Percentiles rank a stretch among this genome's conserved stretches.
Evolutionary conservation across 2,888 invertebrate species (phyloP).

Genomic region (Lasioglossum malachurum): DNA sequence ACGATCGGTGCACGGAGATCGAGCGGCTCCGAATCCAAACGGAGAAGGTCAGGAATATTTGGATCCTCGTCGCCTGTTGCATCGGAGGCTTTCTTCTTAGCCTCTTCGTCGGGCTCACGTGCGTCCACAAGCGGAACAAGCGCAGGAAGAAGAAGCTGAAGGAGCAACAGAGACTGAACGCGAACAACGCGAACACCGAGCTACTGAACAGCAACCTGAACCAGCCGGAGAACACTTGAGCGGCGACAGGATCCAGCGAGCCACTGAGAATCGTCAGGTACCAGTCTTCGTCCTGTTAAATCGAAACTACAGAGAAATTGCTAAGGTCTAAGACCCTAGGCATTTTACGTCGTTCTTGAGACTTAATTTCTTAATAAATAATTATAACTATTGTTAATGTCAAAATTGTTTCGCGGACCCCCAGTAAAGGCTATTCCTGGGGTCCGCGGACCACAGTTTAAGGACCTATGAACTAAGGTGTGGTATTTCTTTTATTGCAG

Average conservation of each 20-base stretch:
- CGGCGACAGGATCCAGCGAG: neutral
- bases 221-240: constrained; percentile 60
- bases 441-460: no score
- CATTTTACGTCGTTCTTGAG: no score
- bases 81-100: constrained; percentile 71
- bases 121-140: constrained; percentile 80
- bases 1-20: constrained; percentile 71
- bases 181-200: constrained; percentile 80
- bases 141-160: constrained; percentile 73
- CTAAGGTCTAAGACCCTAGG: neutral
- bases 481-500: neutral
- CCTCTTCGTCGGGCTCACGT: constrained; percentile 76
- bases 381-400: no score
- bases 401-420: no score
- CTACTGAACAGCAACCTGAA: constrained; percentile 76
- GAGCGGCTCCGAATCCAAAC: constrained; percentile 69
- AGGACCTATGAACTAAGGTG: no score
- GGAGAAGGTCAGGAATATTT: constrained; percentile 76
- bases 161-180: constrained; percentile 75
- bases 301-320: neutral
- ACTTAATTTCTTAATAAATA: no score
- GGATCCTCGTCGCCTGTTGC: constrained; percentile 79
- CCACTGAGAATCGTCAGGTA: constrained; percentile 10
- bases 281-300: neutral
- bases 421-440: no score